Evolutionary conservation across 2,888 invertebrate species (phyloP).

Genomic region (Habrosyne pyritoides): DNA sequence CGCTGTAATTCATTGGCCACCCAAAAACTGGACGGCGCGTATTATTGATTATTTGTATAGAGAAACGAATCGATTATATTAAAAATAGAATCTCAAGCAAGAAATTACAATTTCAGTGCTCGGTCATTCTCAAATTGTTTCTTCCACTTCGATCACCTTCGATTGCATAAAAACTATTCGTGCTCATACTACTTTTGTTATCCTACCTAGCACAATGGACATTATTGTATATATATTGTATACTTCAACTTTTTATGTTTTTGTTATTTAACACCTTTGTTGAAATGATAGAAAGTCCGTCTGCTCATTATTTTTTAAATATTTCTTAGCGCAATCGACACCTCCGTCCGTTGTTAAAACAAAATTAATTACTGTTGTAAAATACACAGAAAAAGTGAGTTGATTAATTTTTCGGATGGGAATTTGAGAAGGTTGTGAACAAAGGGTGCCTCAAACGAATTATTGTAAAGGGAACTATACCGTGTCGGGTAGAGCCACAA

Average conservation of each 20-base stretch:
- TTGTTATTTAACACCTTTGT: constrained; percentile 53
- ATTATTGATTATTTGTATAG: not conserved
- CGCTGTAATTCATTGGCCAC: not conserved
- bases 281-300: constrained; percentile 49
- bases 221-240: not conserved
- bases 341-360: constrained; percentile 65
- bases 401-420: constrained; percentile 67
- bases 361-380: constrained; percentile 72
- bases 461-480: constrained; percentile 35
- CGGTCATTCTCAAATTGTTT: not conserved
- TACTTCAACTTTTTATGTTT: constrained; percentile 21
- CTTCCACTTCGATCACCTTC: not conserved
- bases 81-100: constrained; percentile 52
- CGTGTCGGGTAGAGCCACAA: constrained; percentile 14
- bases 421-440: constrained; percentile 76
- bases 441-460: constrained; percentile 53
- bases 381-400: constrained; percentile 59
- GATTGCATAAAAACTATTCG: not conserved
- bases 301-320: constrained; percentile 67
- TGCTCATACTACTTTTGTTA: not conserved
- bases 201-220: not conserved
- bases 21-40: not conserved
- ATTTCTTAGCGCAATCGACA: constrained; percentile 71
- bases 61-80: constrained; percentile 50
- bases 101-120: constrained; percentile 42